phyloP scores from a whole-genome alignment of 2,113 vertebrate species.

The Zingel zingel region DNA sequence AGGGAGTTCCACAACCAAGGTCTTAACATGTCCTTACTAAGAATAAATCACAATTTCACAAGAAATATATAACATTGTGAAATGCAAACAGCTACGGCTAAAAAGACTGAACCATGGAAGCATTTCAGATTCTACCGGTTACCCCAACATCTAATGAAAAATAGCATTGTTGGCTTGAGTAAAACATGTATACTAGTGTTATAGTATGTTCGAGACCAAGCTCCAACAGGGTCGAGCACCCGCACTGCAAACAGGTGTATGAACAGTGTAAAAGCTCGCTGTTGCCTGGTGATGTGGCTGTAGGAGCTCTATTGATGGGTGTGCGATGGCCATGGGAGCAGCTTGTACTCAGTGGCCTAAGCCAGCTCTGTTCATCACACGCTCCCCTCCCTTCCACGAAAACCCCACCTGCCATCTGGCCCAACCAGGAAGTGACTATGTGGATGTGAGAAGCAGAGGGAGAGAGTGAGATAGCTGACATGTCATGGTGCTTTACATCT shows the following conservation, averaged over 20 bases:
- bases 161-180: not conserved
- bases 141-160: not conserved
- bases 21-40: conserved; percentile 1
- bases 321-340: conserved; percentile 69
- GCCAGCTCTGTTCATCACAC: conserved; percentile 52
- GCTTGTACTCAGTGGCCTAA: conserved; percentile 69
- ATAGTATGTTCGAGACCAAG: not conserved
- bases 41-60: not conserved
- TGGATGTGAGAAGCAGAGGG: conserved; percentile 26
- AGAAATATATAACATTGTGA: not conserved
- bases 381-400: conserved; percentile 42
- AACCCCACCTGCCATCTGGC: conserved; percentile 78
- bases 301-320: conserved; percentile 53
- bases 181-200: not conserved
- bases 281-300: conserved; percentile 66
- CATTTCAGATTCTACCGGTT: not conserved
- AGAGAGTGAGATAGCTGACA: conserved; percentile 36
- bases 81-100: not conserved
- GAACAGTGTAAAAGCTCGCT: conserved; percentile 23
- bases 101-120: too few species aligned
- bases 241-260: conserved; percentile 13
- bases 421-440: conserved; percentile 69
- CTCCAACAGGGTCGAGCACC: not conserved
- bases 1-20: conserved; percentile 39
- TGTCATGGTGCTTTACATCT: conserved; percentile 62